These are phyloP conservation scores for Nyctibius grandis DNA, from an alignment of 2,797 vertebrate genomes.

Conservation along the genomic window DNA sequence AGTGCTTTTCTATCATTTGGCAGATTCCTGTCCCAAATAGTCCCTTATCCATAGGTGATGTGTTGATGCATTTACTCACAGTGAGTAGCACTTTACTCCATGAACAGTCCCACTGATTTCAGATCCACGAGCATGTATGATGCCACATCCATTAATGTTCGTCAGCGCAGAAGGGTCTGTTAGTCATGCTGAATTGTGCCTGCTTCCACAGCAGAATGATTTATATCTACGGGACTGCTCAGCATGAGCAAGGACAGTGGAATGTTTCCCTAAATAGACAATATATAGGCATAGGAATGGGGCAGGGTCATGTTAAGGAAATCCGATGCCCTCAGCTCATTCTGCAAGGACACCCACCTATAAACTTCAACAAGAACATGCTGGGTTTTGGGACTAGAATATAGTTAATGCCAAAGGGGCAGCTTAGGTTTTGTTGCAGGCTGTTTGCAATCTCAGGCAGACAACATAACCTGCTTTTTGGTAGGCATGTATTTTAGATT, in stretches of 20 bases:
- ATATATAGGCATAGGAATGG: conserved; percentile 53
- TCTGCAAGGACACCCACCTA: background rate
- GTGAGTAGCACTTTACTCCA: background rate
- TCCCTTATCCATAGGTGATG: background rate
- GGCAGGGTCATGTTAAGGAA: conserved; percentile 40
- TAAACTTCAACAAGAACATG: background rate
- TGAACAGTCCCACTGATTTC: background rate
- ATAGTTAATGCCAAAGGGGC: background rate
- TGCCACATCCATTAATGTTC: conserved; percentile 52
- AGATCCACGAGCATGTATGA: background rate
- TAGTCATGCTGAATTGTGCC: conserved; percentile 52
- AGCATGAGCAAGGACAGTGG: conserved; percentile 57
- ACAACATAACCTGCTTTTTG: background rate
- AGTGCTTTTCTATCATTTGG: background rate
- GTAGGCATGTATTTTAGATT: background rate
- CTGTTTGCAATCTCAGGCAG: background rate
- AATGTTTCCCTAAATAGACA: conserved; percentile 67
- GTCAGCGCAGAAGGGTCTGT: conserved; percentile 35
- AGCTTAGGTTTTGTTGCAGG: background rate
- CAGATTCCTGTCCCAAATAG: background rate
- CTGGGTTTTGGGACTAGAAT: background rate
- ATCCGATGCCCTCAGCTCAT: background rate
- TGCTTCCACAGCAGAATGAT: conserved; percentile 49
- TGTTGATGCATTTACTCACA: background rate
- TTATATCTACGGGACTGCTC: conserved; percentile 43